A percentile compares a stretch with the other conserved stretches of the same genome.
Conservation (phyloP, 2,888 invertebrate genomes). For the Tenthredo livida region DNA sequence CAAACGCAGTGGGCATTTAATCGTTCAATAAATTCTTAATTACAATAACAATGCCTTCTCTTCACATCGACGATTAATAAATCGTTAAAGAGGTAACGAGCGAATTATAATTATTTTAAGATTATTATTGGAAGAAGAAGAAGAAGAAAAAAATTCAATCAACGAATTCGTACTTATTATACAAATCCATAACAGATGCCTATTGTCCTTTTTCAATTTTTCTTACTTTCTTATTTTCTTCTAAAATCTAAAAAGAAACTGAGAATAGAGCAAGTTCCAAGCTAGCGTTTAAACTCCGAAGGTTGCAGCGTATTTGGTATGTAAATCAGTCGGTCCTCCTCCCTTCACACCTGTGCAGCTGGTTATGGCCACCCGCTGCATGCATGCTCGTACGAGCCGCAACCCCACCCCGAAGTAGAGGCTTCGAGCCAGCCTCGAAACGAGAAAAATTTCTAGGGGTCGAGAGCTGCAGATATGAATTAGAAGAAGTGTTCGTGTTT, state of each 20-base stretch:
- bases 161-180: background rate
- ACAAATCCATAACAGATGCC: background rate
- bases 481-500: too few relatives aligned
- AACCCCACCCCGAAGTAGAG: conserved; percentile 41
- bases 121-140: background rate
- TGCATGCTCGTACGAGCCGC: conserved; percentile 34
- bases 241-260: background rate
- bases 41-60: background rate
- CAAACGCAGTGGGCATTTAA: background rate
- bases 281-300: conserved; percentile 44
- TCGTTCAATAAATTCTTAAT: background rate
- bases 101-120: too few relatives aligned
- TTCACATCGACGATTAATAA: background rate
- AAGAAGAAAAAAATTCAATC: background rate
- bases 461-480: background rate
- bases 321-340: conserved; percentile 44
- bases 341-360: conserved; percentile 53
- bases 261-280: conserved; percentile 33
- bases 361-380: conserved; percentile 52
- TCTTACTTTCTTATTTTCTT: too few relatives aligned
- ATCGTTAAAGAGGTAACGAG: too few relatives aligned
- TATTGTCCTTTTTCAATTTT: background rate
- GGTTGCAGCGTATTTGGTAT: conserved; percentile 51
- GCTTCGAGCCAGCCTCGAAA: background rate
- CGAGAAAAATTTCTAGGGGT: background rate